phyloP scores from a whole-genome alignment of 2,113 vertebrate species.

The Nestor notabilis region DNA sequence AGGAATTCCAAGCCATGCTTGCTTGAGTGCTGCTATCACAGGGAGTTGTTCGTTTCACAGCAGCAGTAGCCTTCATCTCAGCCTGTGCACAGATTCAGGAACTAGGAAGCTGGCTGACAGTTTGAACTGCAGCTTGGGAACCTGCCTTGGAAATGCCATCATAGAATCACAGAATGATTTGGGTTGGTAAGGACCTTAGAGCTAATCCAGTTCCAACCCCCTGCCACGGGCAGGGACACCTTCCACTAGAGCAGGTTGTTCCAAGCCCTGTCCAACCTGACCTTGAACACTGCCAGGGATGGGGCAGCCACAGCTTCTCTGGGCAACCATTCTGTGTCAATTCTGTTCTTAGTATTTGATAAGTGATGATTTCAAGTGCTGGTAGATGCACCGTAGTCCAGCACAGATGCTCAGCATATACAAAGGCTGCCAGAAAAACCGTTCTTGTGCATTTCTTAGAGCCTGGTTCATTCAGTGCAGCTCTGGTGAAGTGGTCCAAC shows the following conservation, averaged over 20 bases:
- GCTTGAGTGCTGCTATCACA: neutral
- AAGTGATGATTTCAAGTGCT: neutral
- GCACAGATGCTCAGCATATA: neutral
- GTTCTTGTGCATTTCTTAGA: neutral
- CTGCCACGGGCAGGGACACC: neutral
- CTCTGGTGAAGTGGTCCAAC: neutral
- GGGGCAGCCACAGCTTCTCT: neutral
- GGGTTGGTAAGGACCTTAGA: neutral
- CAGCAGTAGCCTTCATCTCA: neutral
- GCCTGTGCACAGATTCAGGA: neutral
- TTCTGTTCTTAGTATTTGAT: neutral
- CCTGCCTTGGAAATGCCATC: neutral
- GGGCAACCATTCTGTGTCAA: neutral
- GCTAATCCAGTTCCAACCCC: neutral
- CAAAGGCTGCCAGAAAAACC: neutral
- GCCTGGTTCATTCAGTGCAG: neutral
- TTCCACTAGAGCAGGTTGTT: neutral
- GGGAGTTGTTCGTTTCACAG: neutral
- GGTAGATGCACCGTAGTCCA: neutral
- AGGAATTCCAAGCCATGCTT: neutral
- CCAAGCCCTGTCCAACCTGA: neutral
- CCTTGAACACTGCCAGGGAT: neutral
- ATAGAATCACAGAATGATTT: neutral
- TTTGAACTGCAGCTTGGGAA: neutral
- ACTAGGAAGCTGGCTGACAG: neutral